phyloP scores from a whole-genome alignment of 2,113 vertebrate genomes.

The Collichthys lucidus region DNA sequence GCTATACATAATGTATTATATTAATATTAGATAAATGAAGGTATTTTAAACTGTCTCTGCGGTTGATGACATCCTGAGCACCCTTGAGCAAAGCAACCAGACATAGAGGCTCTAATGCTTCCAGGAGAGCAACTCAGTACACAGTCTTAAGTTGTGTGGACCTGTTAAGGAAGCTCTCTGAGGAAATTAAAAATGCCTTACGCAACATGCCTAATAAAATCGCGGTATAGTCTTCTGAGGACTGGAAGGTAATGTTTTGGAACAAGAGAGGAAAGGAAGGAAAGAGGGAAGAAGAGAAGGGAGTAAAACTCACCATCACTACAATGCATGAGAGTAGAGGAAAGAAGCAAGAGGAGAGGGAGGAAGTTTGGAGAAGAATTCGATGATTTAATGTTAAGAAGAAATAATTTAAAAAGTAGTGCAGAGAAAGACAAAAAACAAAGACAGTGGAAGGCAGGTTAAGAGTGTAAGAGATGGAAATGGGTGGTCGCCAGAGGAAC shows the following conservation, averaged over 20 bases:
- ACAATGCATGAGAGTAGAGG: background rate
- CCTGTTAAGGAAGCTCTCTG: constrained; percentile 13
- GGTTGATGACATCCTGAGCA: constrained; percentile 12
- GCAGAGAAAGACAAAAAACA: background rate
- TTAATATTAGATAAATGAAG: constrained; percentile 30
- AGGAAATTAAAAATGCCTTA: constrained; percentile 29
- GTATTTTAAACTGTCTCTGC: constrained; percentile 22
- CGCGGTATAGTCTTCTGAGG: background rate
- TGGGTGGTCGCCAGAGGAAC: background rate
- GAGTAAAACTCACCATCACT: background rate
- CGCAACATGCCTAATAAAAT: constrained; percentile 40
- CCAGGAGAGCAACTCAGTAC: background rate
- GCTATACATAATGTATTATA: constrained; percentile 27
- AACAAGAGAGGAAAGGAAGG: background rate
- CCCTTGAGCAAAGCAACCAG: constrained; percentile 26
- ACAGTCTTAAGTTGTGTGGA: background rate
- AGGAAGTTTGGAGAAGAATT: background rate
- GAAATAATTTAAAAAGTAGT: background rate
- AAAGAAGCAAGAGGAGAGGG: background rate
- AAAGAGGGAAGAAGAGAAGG: background rate
- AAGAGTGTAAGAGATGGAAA: background rate
- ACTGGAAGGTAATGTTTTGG: background rate
- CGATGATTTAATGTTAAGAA: background rate
- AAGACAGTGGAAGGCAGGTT: background rate
- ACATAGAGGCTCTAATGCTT: constrained; percentile 9